These are phyloP conservation scores for Oedothorax gibbosus DNA, from an alignment of 1,140 invertebrate genomes.

Conservation along the genomic window DNA sequence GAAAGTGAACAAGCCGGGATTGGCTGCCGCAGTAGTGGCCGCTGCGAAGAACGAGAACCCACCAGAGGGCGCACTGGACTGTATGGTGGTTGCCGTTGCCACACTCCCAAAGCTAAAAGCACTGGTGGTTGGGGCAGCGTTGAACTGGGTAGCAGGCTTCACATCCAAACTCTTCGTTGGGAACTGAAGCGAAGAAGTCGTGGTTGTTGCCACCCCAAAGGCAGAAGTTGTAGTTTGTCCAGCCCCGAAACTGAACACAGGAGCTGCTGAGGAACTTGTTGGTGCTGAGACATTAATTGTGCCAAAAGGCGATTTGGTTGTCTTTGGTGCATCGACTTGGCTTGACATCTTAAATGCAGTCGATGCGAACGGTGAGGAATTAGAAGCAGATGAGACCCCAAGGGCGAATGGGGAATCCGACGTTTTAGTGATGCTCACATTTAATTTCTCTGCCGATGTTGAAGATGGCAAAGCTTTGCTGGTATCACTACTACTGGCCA, in stretches of 20 bases:
- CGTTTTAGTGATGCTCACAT: not conserved
- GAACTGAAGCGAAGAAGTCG: constrained; percentile 6
- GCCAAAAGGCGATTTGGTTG: not conserved
- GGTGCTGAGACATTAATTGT: not conserved
- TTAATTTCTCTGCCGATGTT: not conserved
- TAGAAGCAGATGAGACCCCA: not conserved
- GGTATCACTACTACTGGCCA: not conserved
- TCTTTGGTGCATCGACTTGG: not conserved
- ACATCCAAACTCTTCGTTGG: constrained; percentile 4
- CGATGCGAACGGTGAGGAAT: not conserved
- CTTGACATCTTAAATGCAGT: not conserved
- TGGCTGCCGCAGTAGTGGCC: not conserved
- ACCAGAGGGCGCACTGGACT: constrained; percentile 11
- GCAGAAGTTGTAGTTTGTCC: not conserved
- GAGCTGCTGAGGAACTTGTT: constrained; percentile 8
- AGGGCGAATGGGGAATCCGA: not conserved
- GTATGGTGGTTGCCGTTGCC: constrained; percentile 6
- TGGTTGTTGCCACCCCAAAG: not conserved
- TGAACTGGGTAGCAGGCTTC: not conserved
- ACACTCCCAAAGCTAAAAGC: constrained; percentile 17
- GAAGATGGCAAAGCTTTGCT: not conserved
- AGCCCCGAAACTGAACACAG: not conserved
- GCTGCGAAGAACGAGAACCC: constrained; percentile 27
- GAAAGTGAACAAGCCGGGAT: constrained; percentile 2
- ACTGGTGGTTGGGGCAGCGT: constrained; percentile 1